Evolutionary conservation across 1,140 invertebrate genomes (phyloP).

Genomic region (Drosophila rufa): DNA sequence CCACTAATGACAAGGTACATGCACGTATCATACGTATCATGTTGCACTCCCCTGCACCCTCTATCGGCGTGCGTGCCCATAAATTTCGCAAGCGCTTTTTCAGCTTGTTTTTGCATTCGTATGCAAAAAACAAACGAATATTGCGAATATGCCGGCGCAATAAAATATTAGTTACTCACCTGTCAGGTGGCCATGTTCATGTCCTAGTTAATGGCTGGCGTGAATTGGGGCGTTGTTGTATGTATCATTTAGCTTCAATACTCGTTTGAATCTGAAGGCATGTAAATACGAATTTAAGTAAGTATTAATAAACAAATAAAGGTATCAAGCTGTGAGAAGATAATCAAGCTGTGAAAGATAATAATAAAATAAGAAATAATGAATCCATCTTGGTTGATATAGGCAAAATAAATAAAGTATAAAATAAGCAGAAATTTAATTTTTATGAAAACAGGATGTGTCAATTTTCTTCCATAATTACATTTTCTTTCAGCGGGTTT

Average conservation of each 20-base stretch:
- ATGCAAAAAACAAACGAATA: conserved; percentile 24
- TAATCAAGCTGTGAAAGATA: no score
- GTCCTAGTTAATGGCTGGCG: neutral
- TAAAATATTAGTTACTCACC: conserved; percentile 29
- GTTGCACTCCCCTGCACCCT: conserved; percentile 10
- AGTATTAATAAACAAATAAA: neutral
- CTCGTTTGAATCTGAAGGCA: neutral
- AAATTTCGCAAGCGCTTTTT: conserved; percentile 46
- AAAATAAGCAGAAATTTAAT: no score
- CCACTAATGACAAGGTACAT: conserved; percentile 42
- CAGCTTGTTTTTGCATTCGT: conserved; percentile 5
- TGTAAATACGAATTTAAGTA: neutral
- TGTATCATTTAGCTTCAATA: neutral
- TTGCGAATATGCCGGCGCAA: conserved; percentile 6
- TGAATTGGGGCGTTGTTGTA: conserved; percentile 10
- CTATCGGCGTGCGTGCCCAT: conserved; percentile 44
- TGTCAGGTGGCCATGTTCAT: conserved; percentile 4
- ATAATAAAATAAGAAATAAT: no score
- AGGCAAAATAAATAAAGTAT: neutral
- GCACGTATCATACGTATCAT: conserved; percentile 14
- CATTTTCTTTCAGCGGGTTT: no score
- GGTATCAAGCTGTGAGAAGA: neutral
- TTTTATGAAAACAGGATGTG: neutral
- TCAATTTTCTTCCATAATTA: neutral
- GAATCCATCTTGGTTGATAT: neutral